Conservation (phyloP, 2,113 vertebrate genomes). For the Acrocephalus arundinaceus region DNA sequence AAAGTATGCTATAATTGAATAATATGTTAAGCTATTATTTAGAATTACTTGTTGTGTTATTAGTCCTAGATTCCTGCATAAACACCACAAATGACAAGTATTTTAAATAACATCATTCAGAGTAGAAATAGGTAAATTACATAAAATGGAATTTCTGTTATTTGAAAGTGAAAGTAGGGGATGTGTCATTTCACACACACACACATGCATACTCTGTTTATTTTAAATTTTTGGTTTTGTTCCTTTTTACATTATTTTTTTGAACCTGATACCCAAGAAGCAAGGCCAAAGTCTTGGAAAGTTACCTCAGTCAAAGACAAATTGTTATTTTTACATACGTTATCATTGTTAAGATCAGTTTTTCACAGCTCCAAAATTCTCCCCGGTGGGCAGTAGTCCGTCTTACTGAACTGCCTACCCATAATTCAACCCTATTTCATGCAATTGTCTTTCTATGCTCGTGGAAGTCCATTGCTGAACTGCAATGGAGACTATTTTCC, state of each 20-base stretch:
- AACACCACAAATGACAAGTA: background rate
- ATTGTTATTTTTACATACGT: constrained; percentile 49
- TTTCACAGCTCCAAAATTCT: constrained; percentile 58
- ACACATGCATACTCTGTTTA: background rate
- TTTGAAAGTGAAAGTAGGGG: background rate
- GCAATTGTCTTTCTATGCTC: constrained; percentile 30
- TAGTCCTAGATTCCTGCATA: background rate
- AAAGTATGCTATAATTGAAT: constrained; percentile 53
- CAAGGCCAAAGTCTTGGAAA: constrained; percentile 10
- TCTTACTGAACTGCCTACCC: constrained; percentile 50
- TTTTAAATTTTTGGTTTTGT: background rate
- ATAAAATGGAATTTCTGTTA: background rate
- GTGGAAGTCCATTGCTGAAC: constrained; percentile 6
- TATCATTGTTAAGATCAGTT: constrained; percentile 48
- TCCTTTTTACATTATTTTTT: background rate
- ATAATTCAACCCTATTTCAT: constrained; percentile 51
- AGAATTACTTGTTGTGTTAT: constrained; percentile 19
- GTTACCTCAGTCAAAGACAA: constrained; percentile 18
- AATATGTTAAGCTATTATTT: constrained; percentile 51
- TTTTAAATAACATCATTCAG: background rate
- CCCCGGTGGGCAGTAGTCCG: constrained; percentile 50
- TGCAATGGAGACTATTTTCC: background rate
- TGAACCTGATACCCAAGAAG: background rate
- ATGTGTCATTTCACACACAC: background rate
- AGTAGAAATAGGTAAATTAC: constrained; percentile 13